Evolutionary conservation across 2,797 vertebrate species (phyloP), one percentile per base, ranked within the genome.

Genomic region (Tapirus indicus): DNA sequence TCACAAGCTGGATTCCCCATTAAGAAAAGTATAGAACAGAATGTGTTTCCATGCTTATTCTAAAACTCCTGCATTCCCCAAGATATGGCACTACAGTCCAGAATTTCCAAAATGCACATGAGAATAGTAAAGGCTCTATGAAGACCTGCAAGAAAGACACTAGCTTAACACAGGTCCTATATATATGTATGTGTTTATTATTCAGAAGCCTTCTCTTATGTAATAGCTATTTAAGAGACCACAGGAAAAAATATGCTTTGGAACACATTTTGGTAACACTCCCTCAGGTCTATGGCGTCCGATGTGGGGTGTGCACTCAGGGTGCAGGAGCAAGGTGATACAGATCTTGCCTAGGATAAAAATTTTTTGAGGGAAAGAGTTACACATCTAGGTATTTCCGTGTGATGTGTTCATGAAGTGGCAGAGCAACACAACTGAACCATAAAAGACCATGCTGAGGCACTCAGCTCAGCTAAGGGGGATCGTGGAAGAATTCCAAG

Each of bases 371-470:
- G 35, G n/a, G 52, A 17, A 62, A 58, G 16, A n/a, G 41, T n/a
- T 10, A 44, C 32, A 17, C 1, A 41, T 4, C 16, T 23, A n/a
- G 35, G 20, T 17, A 27, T 16, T 44, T 80, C n/a, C 12, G 9
- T 17, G 80, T 38, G 72, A 60, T 0, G 0, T 9, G 35, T 13
- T 69, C 71, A 54, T 0, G 23, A 60, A 10, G 14, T 0, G 16
- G 49, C 27, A 44, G 12, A 44, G 86, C 27, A 38, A 82, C 58
- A 17, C 27, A 29, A 18, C 3, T 2, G 13, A 41, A 27, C 6
- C 12, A 17, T 7, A 27, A 2, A 14, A 27, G 10, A 16, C 35
- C 32, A 71, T 32, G 64, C 1, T 0, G 5, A 54, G 52, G 88
- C 25, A 1, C 52, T 13, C 16, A 2, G 64, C 47, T 77, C 71